phyloP scores from a whole-genome alignment of 2,797 vertebrate species.

The Paratrypauchen microcephalus region DNA sequence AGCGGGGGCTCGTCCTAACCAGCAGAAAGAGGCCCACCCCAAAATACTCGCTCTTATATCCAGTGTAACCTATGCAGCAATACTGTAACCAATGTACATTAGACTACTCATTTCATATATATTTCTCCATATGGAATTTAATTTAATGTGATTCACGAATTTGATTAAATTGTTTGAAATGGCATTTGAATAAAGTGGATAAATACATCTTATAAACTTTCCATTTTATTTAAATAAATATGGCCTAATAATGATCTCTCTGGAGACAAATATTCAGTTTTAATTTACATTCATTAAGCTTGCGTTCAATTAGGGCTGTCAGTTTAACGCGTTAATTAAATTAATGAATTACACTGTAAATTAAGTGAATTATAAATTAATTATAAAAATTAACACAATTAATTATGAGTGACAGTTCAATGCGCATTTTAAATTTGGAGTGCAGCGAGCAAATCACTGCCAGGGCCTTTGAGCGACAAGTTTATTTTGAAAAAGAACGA shows the following conservation, averaged over 20 bases:
- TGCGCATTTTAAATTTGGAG: no score
- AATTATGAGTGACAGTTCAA: no score
- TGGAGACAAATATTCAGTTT: background rate
- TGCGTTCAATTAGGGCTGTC: no score
- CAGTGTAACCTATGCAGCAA: conserved; percentile 31
- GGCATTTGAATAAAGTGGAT: background rate
- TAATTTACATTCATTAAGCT: background rate
- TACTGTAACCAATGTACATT: conserved; percentile 35
- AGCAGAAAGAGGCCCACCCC: conserved; percentile 73
- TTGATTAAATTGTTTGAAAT: background rate
- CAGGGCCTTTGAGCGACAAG: no score
- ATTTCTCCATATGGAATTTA: no score
- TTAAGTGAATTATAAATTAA: no score
- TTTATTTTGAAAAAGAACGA: no score
- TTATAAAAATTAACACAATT: no score
- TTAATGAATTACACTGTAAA: no score
- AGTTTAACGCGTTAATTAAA: no score
- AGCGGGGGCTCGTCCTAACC: conserved; percentile 71
- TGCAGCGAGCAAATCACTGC: no score
- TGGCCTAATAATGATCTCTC: background rate
- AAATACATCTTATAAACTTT: conserved; percentile 1
- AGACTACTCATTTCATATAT: conserved; percentile 22
- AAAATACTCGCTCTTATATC: conserved; percentile 41
- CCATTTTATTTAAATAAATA: background rate
- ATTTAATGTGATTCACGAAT: background rate